Evolutionary conservation across 2,113 vertebrate species (phyloP), one percentile per base, ranked within the genome.

Genomic region (Semicossyphus pulcher): DNA sequence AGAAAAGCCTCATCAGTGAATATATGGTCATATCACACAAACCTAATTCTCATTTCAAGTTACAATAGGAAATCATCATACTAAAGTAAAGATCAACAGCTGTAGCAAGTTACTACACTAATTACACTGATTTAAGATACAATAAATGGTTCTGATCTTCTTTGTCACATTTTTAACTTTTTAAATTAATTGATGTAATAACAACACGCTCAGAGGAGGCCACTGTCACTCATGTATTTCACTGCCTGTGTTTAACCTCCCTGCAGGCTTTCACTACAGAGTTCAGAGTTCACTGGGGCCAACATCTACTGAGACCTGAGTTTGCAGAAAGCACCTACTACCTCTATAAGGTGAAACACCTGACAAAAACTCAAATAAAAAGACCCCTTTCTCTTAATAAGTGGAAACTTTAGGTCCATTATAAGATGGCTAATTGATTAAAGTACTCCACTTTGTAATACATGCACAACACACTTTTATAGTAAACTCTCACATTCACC

Each of bases 241-340:
- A 0, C 11, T 32, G 1, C 44, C 18, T 56, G 56, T 44, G 28
- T 18, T 76, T 59, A 3, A 28, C 71, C 4, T 65, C 44, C 14
- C 12, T 65, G n/a, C 71, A 99, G 98, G 98, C 98, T 37, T 99
- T 99, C 84, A 99, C 97, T 52, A 97, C 97, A 72, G 98, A 99
- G 85, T 99, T 99, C 54, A 93, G 97, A 83, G 97, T 99, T 73
- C 98, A 99, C 41, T 99, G 98, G 98, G 97, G 97, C 81, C 98
- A 99, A 89, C 97, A 99, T 80, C 95, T 97, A 25, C 91, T 99
- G 84, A 94, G 98, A 82, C 98, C 98, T 74, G 98, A 99, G 89
- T 99, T 99, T 95, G 97, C 97, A 67, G 98, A 99, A 90, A 99
- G 98, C 91, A 99, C 97, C 54, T 99, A 99, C 86, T 99, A 99